phyloP scores from a whole-genome alignment of 2,113 vertebrate species.

The Enhydra lutris region DNA sequence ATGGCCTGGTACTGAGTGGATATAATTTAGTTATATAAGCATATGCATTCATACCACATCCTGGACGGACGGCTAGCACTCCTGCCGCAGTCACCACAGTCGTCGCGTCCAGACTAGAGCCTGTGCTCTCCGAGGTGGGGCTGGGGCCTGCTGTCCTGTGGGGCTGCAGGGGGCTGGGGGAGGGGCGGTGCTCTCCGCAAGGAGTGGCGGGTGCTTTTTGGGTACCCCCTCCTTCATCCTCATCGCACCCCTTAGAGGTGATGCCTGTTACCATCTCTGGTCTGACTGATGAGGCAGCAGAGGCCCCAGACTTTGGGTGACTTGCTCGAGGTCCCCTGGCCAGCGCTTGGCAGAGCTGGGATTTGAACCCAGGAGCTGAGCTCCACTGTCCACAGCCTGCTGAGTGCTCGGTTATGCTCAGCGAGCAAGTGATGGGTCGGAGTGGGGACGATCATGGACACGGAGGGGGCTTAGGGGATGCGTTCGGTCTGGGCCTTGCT shows the following conservation, averaged over 20 bases:
- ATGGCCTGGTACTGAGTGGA: constrained; percentile 45
- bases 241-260: rapidly evolving
- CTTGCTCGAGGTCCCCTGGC: not conserved
- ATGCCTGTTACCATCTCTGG: rapidly evolving
- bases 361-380: not conserved
- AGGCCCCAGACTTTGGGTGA: not conserved
- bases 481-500: rapidly evolving
- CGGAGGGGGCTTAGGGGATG: rapidly evolving
- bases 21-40: not conserved
- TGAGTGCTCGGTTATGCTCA: not conserved
- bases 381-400: not conserved
- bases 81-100: rapidly evolving
- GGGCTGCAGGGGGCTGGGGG: not conserved
- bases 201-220: rapidly evolving
- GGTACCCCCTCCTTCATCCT: no score
- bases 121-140: not conserved
- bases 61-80: not conserved
- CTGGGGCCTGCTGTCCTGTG: rapidly evolving
- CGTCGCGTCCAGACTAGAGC: not conserved
- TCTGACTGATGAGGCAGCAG: not conserved
- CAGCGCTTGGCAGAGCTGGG: not conserved
- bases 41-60: not conserved
- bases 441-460: rapidly evolving
- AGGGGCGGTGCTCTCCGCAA: not conserved
- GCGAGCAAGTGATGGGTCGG: not conserved